Base-by-base conservation (phyloP, 2,113 vertebrate genomes). In the Entelurus aequoreus region DNA sequence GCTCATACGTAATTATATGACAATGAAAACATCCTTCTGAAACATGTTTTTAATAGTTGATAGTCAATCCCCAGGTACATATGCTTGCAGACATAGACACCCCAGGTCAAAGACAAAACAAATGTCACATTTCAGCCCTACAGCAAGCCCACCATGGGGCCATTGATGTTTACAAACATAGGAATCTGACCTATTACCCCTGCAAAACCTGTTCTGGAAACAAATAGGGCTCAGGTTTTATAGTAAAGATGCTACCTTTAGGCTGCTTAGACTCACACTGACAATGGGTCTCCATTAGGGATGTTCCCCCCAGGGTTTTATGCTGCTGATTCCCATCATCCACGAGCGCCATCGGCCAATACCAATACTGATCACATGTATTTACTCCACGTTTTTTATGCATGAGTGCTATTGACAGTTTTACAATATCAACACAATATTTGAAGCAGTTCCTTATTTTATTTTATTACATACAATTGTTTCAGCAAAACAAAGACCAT, bases 171-270 rank as follows among this genome's bases (percentile, higher is more conserved):
- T 63, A 62, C 52, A 68, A 60, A 69, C 54, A 53, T 35, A 66
- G 50, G 44, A 73, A 72, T 71, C 65, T 68, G 65, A 78, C 71
- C 70, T 65, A 52, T 69, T 72, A 76, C 74, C 74, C 60, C 51
- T 15, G 56, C 67, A 64, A 68, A 66, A 71, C 54, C 54, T 12
- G 21, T 66, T 62, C 37, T 64, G 15, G 59, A 16, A 28, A 35
- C 49, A 50, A 50, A 19, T 11, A 11, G 15, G 19, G 19, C 42
- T 46, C 42, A 5, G 42, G 42, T 46, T 46, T 46, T 12, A 46
- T 8, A 9, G 3, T 42, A 11, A 46, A 46, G 42, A 46, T 46
- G 42, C 35, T 6, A 53, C 51, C 51, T 53, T 12, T 11, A 63
- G 60, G 36, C 21, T 54, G 7, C 0, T 1, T 50, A 37, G 62